Conservation (phyloP, 2,797 vertebrate species). For the Manis pentadactyla region DNA sequence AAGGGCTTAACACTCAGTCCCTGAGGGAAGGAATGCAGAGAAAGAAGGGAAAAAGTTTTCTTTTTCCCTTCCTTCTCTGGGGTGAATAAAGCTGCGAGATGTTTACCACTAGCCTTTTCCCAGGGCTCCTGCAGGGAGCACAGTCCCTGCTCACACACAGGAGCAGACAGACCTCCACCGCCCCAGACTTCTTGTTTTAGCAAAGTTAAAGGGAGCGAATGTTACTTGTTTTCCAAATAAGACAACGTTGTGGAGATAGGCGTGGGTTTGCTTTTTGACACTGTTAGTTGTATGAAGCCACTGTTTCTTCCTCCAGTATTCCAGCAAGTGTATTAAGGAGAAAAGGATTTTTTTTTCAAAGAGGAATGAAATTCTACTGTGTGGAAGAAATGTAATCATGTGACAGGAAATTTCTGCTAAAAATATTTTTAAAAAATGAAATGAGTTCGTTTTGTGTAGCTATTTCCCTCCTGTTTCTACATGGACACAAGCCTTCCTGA, state of each 20-base stretch:
- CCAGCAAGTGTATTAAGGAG: constrained; percentile 21
- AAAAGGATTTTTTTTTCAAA: constrained; percentile 38
- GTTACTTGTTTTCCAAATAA: background rate
- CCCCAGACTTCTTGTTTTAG: background rate
- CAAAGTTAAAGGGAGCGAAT: background rate
- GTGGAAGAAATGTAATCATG: constrained; percentile 52
- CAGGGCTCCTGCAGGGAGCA: background rate
- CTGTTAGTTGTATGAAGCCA: background rate
- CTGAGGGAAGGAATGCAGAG: background rate
- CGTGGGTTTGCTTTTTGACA: background rate
- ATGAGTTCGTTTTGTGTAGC: constrained; percentile 43
- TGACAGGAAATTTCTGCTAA: constrained; percentile 68
- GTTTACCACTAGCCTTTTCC: background rate
- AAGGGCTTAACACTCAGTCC: constrained; percentile 21
- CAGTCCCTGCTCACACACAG: background rate
- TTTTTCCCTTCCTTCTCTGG: background rate
- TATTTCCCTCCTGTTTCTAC: background rate
- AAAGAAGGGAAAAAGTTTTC: background rate
- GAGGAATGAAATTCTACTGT: constrained; percentile 16
- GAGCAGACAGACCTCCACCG: background rate
- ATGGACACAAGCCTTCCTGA: background rate
- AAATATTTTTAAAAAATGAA: constrained; percentile 57
- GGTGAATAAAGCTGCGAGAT: constrained; percentile 25
- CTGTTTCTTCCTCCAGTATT: background rate
- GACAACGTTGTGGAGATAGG: background rate